Percentiles rank a stretch among this genome's conserved stretches.
Conservation (phyloP, 1,140 invertebrate species). For the Mizuhopecten yessoensis region DNA sequence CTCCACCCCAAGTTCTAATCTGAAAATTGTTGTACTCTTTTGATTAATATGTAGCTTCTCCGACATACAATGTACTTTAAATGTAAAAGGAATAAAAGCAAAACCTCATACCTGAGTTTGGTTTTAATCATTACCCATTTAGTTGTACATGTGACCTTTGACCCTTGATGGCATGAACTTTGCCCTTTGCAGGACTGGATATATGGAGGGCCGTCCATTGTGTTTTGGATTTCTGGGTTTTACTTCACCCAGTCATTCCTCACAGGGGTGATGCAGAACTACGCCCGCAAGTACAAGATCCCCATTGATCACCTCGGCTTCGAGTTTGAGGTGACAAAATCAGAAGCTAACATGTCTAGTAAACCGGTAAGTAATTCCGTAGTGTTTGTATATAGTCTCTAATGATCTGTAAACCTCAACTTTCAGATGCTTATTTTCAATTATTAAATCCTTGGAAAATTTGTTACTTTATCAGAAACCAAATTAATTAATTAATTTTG, state of each 20-base stretch:
- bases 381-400: no score
- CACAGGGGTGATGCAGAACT: constrained; percentile 83
- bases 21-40: no score
- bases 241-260: constrained; percentile 84
- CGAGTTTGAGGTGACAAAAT: constrained; percentile 81
- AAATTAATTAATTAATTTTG: no score
- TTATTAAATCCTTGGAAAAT: neutral
- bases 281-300: constrained; percentile 82
- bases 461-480: neutral
- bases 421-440: neutral
- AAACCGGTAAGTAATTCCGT: constrained; percentile 79
- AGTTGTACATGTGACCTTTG: constrained; percentile 12
- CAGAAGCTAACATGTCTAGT: constrained; percentile 71
- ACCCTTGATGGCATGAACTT: neutral
- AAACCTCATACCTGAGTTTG: no score
- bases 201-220: constrained; percentile 76
- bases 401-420: neutral
- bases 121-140: no score
- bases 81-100: no score
- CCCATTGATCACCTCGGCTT: constrained; percentile 83
- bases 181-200: constrained; percentile 80
- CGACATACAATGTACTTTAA: no score
- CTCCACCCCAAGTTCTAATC: no score
- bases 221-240: constrained; percentile 84
- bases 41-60: no score